Percentiles rank a stretch among this genome's conserved stretches.
These are phyloP conservation scores for Pseudomugil gertrudae DNA, from an alignment of 2,797 vertebrate genomes.

Conservation along the genomic window DNA sequence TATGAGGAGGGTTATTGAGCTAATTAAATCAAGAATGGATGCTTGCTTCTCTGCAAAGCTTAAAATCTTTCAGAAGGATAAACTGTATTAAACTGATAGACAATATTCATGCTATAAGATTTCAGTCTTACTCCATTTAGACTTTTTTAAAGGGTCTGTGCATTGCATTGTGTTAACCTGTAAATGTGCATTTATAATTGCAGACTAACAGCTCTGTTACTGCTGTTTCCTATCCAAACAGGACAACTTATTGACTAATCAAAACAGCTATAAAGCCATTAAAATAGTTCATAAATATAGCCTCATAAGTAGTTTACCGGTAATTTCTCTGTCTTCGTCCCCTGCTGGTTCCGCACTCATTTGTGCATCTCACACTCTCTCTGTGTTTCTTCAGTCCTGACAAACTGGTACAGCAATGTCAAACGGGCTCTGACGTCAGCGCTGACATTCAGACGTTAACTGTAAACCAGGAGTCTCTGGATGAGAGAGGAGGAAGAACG, in stretches of 20 bases:
- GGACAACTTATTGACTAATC: not conserved
- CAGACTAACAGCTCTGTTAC: not conserved
- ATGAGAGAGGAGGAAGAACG: slow-evolving; percentile 14
- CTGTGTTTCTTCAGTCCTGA: slow-evolving; percentile 43
- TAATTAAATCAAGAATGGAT: slow-evolving; percentile 16
- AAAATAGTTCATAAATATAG: not conserved
- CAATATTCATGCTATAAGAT: not conserved
- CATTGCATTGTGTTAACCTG: not conserved
- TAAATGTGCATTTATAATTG: not conserved
- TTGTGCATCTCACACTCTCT: not conserved
- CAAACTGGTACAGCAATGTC: slow-evolving; percentile 32
- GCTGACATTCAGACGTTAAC: slow-evolving; percentile 61
- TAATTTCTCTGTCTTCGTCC: not conserved
- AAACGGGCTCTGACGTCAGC: slow-evolving; percentile 59
- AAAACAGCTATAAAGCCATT: not conserved
- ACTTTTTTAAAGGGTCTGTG: too few relatives aligned
- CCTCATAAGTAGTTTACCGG: not conserved
- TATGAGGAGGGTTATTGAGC: not conserved
- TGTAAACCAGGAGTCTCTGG: slow-evolving; percentile 40
- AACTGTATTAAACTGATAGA: not conserved
- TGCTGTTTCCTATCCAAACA: not conserved
- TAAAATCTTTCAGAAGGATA: slow-evolving; percentile 8
- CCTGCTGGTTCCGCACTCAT: not conserved
- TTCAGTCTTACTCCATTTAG: too few relatives aligned
- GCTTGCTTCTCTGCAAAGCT: slow-evolving; percentile 11